These are phyloP conservation scores for Tanypteryx hageni DNA, from an alignment of 2,888 invertebrate genomes.

Conservation along the genomic window DNA sequence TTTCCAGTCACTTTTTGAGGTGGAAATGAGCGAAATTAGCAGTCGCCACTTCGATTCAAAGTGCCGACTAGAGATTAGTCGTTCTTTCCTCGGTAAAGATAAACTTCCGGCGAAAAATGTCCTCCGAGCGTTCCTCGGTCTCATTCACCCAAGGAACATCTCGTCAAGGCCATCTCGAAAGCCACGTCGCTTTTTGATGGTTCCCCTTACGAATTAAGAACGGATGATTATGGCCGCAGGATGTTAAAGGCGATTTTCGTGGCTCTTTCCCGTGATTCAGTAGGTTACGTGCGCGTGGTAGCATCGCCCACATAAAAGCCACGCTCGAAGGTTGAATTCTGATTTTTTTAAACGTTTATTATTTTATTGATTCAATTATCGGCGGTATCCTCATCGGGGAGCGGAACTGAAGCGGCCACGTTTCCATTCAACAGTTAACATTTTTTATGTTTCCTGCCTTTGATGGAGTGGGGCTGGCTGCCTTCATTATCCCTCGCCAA, in stretches of 20 bases:
- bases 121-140: not conserved
- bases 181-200: not conserved
- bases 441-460: conserved; percentile 18
- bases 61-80: no score
- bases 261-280: no score
- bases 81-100: not conserved
- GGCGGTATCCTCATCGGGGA: not conserved
- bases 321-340: no score
- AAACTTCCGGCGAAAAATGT: not conserved
- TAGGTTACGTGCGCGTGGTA: no score
- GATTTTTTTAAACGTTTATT: not conserved
- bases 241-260: no score
- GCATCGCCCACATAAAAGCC: no score
- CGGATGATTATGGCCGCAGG: no score
- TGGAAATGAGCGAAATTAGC: no score
- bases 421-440: not conserved
- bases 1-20: no score
- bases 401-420: not conserved
- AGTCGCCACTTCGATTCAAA: no score
- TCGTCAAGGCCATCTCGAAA: not conserved
- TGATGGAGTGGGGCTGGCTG: not conserved
- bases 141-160: not conserved
- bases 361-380: not conserved
- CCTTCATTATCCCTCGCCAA: not conserved
- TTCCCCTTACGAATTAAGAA: not conserved